A percentile compares a stretch with the other conserved stretches of the same genome.
phyloP scores from a whole-genome alignment of 2,888 invertebrate genomes.

The Leptopilina syphax region DNA sequence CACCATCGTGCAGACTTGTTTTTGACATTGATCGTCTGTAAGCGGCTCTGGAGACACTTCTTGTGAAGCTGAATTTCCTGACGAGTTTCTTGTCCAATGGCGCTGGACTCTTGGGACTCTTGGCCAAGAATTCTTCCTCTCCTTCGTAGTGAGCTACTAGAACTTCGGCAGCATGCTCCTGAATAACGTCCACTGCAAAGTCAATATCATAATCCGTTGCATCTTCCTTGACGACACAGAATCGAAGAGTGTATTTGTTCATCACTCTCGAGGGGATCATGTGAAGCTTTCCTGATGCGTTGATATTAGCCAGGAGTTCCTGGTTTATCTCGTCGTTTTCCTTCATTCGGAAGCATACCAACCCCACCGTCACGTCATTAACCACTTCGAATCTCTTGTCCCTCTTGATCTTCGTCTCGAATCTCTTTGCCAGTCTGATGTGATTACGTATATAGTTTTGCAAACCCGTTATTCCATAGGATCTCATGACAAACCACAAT shows the following conservation, averaged over 20 bases:
- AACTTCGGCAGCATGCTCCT: constrained; percentile 80
- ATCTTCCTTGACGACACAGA: constrained; percentile 89
- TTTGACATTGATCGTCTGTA: constrained; percentile 78
- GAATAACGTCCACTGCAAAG: constrained; percentile 82
- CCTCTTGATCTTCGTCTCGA: constrained; percentile 83
- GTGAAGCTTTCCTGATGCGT: constrained; percentile 89
- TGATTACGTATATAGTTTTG: constrained; percentile 91
- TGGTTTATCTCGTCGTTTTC: constrained; percentile 86
- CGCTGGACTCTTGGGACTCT: constrained; percentile 75
- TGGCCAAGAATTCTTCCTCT: constrained; percentile 74
- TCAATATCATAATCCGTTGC: constrained; percentile 86
- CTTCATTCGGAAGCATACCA: constrained; percentile 88
- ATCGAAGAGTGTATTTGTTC: constrained; percentile 86
- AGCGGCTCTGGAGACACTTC: constrained; percentile 79
- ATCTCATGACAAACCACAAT: constrained; percentile 91
- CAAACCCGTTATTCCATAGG: constrained; percentile 89
- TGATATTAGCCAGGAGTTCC: constrained; percentile 86
- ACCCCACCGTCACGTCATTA: constrained; percentile 86
- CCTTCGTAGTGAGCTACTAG: constrained; percentile 75
- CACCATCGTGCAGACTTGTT: constrained; percentile 79
- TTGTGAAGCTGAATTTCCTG: constrained; percentile 80
- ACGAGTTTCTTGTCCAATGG: constrained; percentile 79
- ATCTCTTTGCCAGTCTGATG: constrained; percentile 86
- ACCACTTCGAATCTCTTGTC: constrained; percentile 87
- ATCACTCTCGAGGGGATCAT: constrained; percentile 91